These are phyloP conservation scores for Fregetta grallaria DNA, from an alignment of 2,113 vertebrate species.

Conservation along the genomic window DNA sequence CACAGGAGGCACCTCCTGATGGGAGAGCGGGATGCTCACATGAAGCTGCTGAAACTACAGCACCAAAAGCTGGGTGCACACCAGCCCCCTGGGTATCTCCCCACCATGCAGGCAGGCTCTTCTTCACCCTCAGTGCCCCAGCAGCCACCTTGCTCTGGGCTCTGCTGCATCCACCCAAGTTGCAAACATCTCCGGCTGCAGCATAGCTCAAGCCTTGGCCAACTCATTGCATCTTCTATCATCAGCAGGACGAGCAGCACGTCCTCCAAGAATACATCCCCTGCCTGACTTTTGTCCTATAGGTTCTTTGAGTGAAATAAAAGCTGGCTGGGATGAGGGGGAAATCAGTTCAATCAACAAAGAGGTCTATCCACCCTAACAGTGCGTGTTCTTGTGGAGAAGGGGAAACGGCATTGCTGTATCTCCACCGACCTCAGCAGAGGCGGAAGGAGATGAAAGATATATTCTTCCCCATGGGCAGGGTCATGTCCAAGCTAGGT, in stretches of 20 bases:
- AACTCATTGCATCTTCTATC: not conserved
- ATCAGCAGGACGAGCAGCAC: not conserved
- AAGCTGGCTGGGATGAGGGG: not conserved
- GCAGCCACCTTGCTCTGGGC: not conserved
- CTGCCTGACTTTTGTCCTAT: not conserved
- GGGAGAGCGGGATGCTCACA: fast-evolving
- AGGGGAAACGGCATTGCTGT: not conserved
- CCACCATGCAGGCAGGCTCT: fast-evolving
- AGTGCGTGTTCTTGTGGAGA: not conserved
- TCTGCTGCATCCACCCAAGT: not conserved
- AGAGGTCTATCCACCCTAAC: not conserved
- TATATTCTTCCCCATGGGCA: not conserved
- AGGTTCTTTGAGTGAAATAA: not conserved
- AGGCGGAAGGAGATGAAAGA: not conserved
- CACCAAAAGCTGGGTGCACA: not conserved
- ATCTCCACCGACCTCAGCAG: not conserved
- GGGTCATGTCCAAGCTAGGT: not conserved
- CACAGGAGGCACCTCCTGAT: not conserved
- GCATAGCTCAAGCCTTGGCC: not conserved
- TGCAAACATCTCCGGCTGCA: not conserved
- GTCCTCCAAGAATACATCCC: not conserved
- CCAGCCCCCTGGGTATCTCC: not conserved
- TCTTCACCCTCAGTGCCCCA: not conserved
- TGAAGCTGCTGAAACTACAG: not conserved
- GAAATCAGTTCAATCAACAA: not conserved